These are phyloP conservation scores for Coenonympha arcania DNA, from an alignment of 2,888 invertebrate species.

Conservation along the genomic window DNA sequence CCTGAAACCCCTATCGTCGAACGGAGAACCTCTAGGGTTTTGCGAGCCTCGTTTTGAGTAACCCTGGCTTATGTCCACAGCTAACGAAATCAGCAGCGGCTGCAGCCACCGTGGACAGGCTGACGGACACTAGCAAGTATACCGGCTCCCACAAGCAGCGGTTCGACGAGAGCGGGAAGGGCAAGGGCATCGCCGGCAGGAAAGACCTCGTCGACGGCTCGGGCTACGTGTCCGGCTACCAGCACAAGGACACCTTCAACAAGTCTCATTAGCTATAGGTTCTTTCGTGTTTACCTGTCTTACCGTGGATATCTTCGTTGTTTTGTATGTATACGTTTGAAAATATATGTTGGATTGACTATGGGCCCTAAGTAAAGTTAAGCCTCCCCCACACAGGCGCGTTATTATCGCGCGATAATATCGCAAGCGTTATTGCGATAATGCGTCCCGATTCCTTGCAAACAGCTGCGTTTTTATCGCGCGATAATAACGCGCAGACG, in stretches of 20 bases:
- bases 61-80: too few relatives aligned
- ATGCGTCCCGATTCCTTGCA: too few relatives aligned
- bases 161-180: constrained; percentile 88
- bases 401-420: too few relatives aligned
- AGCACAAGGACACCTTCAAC: constrained; percentile 85
- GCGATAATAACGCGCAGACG: too few relatives aligned
- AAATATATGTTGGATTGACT: background rate
- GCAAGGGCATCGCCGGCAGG: constrained; percentile 88
- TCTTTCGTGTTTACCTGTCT: constrained; percentile 6
- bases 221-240: constrained; percentile 89
- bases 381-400: too few relatives aligned
- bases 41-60: too few relatives aligned
- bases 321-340: constrained; percentile 1
- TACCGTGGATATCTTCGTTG: constrained; percentile 1
- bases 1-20: too few relatives aligned
- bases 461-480: too few relatives aligned
- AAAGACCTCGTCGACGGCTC: constrained; percentile 81
- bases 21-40: too few relatives aligned
- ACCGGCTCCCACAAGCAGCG: constrained; percentile 91
- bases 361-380: background rate
- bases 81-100: constrained; percentile 64
- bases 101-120: constrained; percentile 78
- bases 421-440: too few relatives aligned
- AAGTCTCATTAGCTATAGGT: constrained; percentile 63
- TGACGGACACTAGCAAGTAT: constrained; percentile 90